Evolutionary conservation across 2,888 invertebrate genomes (phyloP), one percentile per base, ranked within the genome.

Genomic region (Girardia tigrina): DNA sequence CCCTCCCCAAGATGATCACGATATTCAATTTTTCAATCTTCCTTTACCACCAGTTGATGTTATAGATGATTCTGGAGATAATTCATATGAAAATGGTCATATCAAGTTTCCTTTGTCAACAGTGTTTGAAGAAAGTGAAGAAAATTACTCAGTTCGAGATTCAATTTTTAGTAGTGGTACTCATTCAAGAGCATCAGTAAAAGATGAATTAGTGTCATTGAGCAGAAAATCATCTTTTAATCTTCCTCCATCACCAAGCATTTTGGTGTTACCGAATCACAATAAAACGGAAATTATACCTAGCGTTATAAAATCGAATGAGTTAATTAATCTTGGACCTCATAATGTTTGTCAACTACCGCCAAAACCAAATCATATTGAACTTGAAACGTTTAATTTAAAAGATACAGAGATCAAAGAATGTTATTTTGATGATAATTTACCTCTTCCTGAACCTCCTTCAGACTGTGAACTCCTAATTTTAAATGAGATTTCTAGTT

Each of bases 111-210:
- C 4, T 4, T 56, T 56, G n/a, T 56, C 56, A 8, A 56, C 56
- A 12, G 56, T 56, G 4, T 56, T 56, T 56, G 56, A 56, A 56
- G 56, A 56, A 16, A 56, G 56, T 56, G 56, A 56, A 56, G 56
- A 56, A 56, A 56, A 56, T n/a, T 4, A 23, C 23, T 56, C 56
- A 20, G 23, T 56, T 56, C 56, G n/a, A 2, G 56, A 56, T 56
- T 56, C 56, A 56, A 56, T 56, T 56, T 56, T 56, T 4, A 56
- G 56, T 56, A 56, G 56, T 56, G 56, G 56, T 2, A 56, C 56
- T 56, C 56, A 56, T 56, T 56, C 56, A 8, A 56, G 56, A 56
- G 56, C 56, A 12, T 56, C 56, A 4, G n/a, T 56, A 20, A 56
- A 56, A 56, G 56, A 56, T 12, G 56, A 56, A 56, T 2, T 56